Evolutionary conservation across 2,797 vertebrate species (phyloP).

Genomic region (Telmatherina bonti): DNA sequence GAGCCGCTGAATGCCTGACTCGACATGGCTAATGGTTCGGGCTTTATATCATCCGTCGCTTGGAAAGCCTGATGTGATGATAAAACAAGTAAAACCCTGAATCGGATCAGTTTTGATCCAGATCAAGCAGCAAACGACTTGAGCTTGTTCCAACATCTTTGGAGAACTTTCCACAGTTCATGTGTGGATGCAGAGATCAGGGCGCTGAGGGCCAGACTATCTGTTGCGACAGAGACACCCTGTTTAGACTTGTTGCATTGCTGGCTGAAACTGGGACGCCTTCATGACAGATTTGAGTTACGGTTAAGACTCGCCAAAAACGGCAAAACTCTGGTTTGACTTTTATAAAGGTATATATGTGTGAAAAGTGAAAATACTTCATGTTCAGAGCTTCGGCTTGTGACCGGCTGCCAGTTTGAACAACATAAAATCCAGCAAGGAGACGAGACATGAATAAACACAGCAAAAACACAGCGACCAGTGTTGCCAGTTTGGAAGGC

Average conservation of each 20-base stretch:
- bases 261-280: neutral
- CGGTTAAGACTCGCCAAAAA: neutral
- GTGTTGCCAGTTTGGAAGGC: slow-evolving; percentile 43
- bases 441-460: slow-evolving; percentile 9
- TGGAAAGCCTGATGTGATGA: neutral
- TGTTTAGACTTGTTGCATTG: slow-evolving; percentile 8
- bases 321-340: neutral
- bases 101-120: neutral
- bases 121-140: neutral
- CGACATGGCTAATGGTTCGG: slow-evolving; percentile 1
- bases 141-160: neutral
- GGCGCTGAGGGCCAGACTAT: neutral
- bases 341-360: neutral
- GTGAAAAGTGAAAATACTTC: neutral
- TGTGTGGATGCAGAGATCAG: neutral
- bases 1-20: slow-evolving; percentile 43
- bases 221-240: neutral
- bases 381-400: neutral
- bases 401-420: slow-evolving; percentile 11
- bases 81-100: slow-evolving; percentile 1
- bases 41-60: neutral
- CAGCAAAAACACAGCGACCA: slow-evolving; percentile 34
- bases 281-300: slow-evolving; percentile 1
- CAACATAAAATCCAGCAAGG: slow-evolving; percentile 6
- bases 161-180: neutral